Conservation (phyloP, 2,888 invertebrate species). For the Dorcus parallelipipedus region DNA sequence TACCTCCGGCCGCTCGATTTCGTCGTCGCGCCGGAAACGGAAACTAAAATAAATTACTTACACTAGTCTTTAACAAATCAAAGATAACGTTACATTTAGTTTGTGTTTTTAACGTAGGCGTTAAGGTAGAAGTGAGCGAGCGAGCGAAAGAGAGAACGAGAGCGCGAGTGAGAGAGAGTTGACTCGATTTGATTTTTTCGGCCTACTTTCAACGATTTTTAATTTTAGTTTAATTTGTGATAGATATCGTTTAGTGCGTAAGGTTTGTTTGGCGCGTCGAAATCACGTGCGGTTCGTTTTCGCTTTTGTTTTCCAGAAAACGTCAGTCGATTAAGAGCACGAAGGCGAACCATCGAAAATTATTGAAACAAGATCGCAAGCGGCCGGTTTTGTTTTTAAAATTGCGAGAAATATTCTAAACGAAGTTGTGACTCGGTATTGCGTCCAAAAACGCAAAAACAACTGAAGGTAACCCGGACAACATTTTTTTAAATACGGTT, state of each 20-base stretch:
- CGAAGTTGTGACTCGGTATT: no score
- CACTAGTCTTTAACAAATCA: conserved; percentile 27
- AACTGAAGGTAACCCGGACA: no score
- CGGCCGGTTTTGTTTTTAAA: no score
- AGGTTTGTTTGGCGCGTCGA: neutral
- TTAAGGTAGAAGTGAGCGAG: neutral
- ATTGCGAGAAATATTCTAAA: no score
- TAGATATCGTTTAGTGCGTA: neutral
- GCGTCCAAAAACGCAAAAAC: no score
- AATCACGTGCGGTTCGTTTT: neutral
- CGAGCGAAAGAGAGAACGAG: neutral
- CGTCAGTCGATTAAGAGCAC: neutral
- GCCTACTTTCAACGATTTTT: conserved; percentile 4
- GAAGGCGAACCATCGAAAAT: neutral
- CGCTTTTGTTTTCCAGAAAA: neutral
- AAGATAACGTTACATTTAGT: conserved; percentile 23
- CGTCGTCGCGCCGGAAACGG: conserved; percentile 16
- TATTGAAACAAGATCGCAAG: no score
- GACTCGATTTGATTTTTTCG: neutral
- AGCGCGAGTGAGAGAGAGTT: neutral
- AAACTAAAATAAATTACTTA: conserved; percentile 21
- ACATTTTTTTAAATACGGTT: no score
- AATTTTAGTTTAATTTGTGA: conserved; percentile 1
- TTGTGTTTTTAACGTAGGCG: conserved; percentile 10
- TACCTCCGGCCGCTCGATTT: conserved; percentile 15